Evolutionary conservation across 2,113 vertebrate species (phyloP), one percentile per base, ranked within the genome.

Genomic region (Gallinago jamesoni): DNA sequence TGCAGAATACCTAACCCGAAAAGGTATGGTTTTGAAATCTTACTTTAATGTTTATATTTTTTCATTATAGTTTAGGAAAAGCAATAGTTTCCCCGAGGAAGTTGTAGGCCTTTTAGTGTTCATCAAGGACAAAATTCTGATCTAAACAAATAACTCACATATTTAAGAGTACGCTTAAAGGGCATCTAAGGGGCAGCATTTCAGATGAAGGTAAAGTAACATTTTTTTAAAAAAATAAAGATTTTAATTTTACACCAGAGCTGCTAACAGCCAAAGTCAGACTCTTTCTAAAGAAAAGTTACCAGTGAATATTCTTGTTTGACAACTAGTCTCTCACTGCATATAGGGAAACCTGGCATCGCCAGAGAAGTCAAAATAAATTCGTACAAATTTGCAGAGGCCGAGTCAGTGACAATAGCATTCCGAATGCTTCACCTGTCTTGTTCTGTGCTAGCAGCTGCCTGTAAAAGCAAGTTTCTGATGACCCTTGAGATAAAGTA

Each of bases 1-100:
- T 93, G 99, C 99, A 78, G 99, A 99, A 82, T 99, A 99, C 90
- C 98, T 99, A 91, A 98, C 98, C 52, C 98, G 99, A 89, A 99
- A 99, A 98, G 99, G 99, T 99, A 97, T 89, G 89, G 27, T 82
- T 87, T 83, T 60, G 43, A 89, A 63, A n/a, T 52, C 28, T 79
- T 83, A 45, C 45, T 85, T 76, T 31, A 59, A 33, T 60, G 7
- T 53, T n/a, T 60, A 3, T 30, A 2, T 30, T 27, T 77, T 76
- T 84, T 45, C 21, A 33, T 56, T 73, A 24, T 39, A 35, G 5
- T 52, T 47, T 48, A 37, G 23, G 37, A 80, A 90, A 70, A 76
- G 33, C 23, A 77, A 0, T 39, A 0, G 3, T 62, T 93, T 79
- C 19, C 39, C n/a, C 23, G 15, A 80, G 41, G 16, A 94, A 70